These are phyloP conservation scores for Ooceraea biroi DNA, from an alignment of 1,140 invertebrate genomes.

Conservation along the genomic window DNA sequence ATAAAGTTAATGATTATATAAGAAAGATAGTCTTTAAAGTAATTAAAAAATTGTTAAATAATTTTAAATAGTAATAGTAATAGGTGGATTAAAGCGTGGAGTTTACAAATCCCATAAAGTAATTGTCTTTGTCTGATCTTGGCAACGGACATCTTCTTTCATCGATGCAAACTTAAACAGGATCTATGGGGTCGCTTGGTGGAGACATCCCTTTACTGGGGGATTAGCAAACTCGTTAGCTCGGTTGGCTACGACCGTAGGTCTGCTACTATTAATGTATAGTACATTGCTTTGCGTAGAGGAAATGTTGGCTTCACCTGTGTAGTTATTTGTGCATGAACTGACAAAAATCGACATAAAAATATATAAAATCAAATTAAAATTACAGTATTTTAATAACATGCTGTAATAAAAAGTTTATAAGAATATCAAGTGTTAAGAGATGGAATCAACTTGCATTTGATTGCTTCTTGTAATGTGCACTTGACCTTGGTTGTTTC, in stretches of 20 bases:
- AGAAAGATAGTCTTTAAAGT: no score
- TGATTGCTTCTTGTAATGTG: no score
- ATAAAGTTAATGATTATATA: no score
- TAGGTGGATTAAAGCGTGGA: background rate
- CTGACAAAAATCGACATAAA: background rate
- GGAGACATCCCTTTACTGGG: background rate
- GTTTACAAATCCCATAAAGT: background rate
- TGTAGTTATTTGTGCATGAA: background rate
- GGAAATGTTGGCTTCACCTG: background rate
- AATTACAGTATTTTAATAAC: no score
- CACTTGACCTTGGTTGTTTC: no score
- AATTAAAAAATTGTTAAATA: background rate
- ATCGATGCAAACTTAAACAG: background rate
- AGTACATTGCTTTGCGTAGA: background rate
- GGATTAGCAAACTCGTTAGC: constrained; percentile 29
- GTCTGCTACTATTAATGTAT: background rate
- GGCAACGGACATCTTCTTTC: background rate
- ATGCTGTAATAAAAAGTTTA: no score
- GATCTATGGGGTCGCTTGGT: background rate
- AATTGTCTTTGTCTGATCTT: constrained; percentile 16
- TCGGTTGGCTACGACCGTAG: background rate
- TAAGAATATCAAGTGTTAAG: no score
- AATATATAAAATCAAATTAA: no score
- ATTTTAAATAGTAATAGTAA: background rate
- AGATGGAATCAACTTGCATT: no score